Conservation (phyloP, 2,113 vertebrate genomes). For the Seriola dumerili region DNA sequence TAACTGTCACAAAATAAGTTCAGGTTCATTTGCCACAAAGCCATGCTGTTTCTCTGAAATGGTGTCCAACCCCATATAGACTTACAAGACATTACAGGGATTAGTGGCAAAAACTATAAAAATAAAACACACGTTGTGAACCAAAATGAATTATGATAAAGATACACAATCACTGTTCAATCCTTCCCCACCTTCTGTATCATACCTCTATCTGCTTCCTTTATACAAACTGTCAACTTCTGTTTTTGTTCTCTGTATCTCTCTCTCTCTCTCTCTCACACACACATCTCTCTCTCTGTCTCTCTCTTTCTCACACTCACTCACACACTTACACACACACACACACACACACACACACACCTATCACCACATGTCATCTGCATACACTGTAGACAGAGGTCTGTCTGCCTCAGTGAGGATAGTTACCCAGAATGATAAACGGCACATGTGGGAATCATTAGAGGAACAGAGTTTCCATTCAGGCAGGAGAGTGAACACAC, state of each 20-base stretch:
- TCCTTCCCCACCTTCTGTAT: no score
- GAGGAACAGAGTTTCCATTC: conserved; percentile 21
- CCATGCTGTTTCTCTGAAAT: neutral
- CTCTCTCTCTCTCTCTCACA: neutral
- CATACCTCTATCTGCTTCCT: neutral
- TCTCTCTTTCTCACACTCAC: neutral
- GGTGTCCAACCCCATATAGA: neutral
- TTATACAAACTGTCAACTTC: neutral
- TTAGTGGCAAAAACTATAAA: neutral
- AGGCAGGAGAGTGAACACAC: neutral
- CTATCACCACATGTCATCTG: neutral
- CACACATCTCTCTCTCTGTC: no score
- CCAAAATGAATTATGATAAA: neutral
- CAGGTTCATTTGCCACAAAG: neutral
- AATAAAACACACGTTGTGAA: no score
- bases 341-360: neutral
- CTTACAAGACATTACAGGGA: neutral
- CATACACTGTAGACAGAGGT: neutral
- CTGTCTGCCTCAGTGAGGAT: conserved; percentile 18
- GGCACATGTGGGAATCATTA: conserved; percentile 39
- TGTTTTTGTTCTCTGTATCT: neutral
- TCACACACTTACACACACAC: no score
- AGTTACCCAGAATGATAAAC: conserved; percentile 16
- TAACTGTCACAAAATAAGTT: neutral
- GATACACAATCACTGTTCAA: neutral